These are phyloP conservation scores for Carassius carassius DNA, from an alignment of 2,113 vertebrate genomes.

Conservation along the genomic window DNA sequence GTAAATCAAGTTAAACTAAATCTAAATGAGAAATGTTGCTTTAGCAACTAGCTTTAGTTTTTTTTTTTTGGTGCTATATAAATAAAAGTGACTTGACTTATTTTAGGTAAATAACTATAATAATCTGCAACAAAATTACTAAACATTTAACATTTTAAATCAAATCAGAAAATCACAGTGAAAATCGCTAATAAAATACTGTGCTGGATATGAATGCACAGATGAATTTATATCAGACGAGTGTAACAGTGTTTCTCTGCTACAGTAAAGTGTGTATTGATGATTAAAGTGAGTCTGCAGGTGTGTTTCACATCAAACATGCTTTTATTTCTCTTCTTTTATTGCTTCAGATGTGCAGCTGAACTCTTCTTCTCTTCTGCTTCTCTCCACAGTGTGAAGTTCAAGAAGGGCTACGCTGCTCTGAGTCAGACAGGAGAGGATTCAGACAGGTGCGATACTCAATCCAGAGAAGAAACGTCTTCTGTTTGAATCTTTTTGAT, in stretches of 20 bases:
- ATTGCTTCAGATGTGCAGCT: too few species aligned
- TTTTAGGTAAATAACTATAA: not conserved
- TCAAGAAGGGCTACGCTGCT: constrained; percentile 89
- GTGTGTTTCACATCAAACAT: not conserved
- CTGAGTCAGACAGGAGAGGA: constrained; percentile 90
- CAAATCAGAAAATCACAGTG: not conserved
- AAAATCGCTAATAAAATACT: not conserved
- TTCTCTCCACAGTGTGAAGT: constrained; percentile 80
- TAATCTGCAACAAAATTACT: not conserved
- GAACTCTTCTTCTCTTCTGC: constrained; percentile 24
- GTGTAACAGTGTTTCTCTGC: not conserved
- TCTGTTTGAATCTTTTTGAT: not conserved
- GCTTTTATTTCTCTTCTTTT: not conserved
- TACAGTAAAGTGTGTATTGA: not conserved
- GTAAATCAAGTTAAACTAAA: not conserved
- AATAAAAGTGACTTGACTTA: too few species aligned
- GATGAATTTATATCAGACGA: not conserved
- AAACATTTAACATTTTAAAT: not conserved
- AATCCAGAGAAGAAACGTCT: too few species aligned
- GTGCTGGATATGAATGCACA: not conserved
- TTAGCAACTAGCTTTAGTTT: not conserved
- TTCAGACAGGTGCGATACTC: constrained; percentile 85
- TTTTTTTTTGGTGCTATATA: too few species aligned
- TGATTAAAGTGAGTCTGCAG: not conserved
- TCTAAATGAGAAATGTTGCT: not conserved